These are phyloP conservation scores for Apocheima hispidaria DNA, from an alignment of 2,888 invertebrate genomes.

Conservation along the genomic window DNA sequence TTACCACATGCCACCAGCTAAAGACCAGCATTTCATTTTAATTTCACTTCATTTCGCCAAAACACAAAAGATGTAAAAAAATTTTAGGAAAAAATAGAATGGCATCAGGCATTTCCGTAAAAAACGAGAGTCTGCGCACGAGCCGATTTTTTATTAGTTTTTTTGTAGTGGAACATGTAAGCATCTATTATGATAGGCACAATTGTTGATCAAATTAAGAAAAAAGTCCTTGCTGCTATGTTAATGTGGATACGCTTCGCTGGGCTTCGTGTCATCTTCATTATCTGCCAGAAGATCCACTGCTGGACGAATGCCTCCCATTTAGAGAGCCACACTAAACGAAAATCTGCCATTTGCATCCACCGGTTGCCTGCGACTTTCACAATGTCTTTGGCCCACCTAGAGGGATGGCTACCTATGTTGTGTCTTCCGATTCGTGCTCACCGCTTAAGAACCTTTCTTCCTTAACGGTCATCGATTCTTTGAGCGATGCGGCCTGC, in stretches of 20 bases:
- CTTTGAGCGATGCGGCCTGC: too few species aligned
- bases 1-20: conserved; percentile 68
- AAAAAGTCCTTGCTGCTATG: conserved; percentile 60
- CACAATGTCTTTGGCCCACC: too few species aligned
- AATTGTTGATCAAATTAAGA: conserved; percentile 81
- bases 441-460: too few species aligned
- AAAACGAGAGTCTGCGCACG: conserved; percentile 80
- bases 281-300: too few species aligned
- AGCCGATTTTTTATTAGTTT: conserved; percentile 70
- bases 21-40: conserved; percentile 52
- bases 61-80: conserved; percentile 63
- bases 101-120: conserved; percentile 69
- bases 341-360: too few species aligned
- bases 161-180: conserved; percentile 59
- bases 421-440: too few species aligned
- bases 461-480: too few species aligned
- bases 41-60: conserved; percentile 71
- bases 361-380: too few species aligned
- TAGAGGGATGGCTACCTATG: too few species aligned
- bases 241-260: conserved; percentile 57
- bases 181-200: conserved; percentile 65
- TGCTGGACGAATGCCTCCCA: too few species aligned
- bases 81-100: conserved; percentile 45
- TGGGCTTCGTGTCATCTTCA: too few species aligned
- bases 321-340: too few species aligned